Evolutionary conservation across 1,140 invertebrate genomes (phyloP).

Genomic region (Drosophila kepulauana): DNA sequence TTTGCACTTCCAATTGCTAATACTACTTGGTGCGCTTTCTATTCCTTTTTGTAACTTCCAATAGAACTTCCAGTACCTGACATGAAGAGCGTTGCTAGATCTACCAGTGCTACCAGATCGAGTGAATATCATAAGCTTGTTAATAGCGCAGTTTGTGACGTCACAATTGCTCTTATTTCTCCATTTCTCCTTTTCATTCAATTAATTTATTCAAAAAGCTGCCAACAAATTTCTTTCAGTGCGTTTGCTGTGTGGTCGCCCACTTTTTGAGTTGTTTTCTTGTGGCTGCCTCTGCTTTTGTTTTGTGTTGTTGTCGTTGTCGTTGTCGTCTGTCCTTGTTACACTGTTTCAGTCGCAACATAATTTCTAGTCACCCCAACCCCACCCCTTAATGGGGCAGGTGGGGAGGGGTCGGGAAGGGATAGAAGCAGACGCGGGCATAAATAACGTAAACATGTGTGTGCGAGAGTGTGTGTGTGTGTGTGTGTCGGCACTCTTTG

Average conservation of each 20-base stretch:
- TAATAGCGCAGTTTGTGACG: background rate
- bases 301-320: constrained; percentile 46
- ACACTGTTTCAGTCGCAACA: constrained; percentile 75
- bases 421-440: constrained; percentile 36
- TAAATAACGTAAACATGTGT: constrained; percentile 41
- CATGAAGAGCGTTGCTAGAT: too few relatives aligned
- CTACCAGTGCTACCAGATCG: too few relatives aligned
- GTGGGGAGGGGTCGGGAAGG: background rate
- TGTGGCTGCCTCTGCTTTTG: constrained; percentile 60
- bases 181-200: too few relatives aligned
- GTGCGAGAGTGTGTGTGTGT: constrained; percentile 22
- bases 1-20: too few relatives aligned
- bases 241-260: constrained; percentile 72
- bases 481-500: constrained; percentile 41
- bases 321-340: constrained; percentile 66
- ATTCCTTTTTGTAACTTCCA: too few relatives aligned
- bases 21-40: too few relatives aligned
- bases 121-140: too few relatives aligned
- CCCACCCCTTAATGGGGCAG: constrained; percentile 2
- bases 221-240: constrained; percentile 40
- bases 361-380: constrained; percentile 42
- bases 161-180: too few relatives aligned
- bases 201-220: background rate
- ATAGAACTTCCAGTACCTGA: too few relatives aligned
- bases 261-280: constrained; percentile 52